These are phyloP conservation scores for Chrosomus eos DNA, from an alignment of 2,797 vertebrate species.

Conservation along the genomic window DNA sequence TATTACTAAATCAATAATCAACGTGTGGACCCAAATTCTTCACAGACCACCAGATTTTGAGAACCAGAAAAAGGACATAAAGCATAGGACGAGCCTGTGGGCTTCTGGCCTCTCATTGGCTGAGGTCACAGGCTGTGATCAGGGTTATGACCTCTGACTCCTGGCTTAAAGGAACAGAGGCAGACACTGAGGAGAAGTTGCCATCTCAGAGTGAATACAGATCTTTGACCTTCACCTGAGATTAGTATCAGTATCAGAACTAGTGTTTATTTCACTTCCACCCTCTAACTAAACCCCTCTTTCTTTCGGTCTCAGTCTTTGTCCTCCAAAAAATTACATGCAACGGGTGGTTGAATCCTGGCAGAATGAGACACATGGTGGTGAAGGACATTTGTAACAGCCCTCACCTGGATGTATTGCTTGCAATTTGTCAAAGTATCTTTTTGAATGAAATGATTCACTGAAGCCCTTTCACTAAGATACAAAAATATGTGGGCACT, in stretches of 20 bases:
- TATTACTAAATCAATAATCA: not conserved
- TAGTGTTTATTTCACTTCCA: constrained; percentile 68
- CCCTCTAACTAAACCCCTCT: constrained; percentile 53
- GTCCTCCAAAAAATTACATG: constrained; percentile 61
- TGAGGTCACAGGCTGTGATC: constrained; percentile 75
- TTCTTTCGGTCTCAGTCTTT: constrained; percentile 62
- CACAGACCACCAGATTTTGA: not conserved
- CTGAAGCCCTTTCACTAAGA: not conserved
- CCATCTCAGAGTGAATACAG: constrained; percentile 75
- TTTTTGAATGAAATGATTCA: constrained; percentile 1
- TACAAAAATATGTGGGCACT: not conserved
- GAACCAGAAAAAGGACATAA: not conserved
- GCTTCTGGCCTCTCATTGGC: constrained; percentile 74
- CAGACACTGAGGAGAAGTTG: constrained; percentile 71
- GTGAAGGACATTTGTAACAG: constrained; percentile 4
- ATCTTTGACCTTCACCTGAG: constrained; percentile 82
- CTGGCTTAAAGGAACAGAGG: constrained; percentile 71
- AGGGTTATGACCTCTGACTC: constrained; percentile 72
- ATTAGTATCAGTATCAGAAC: constrained; percentile 81
- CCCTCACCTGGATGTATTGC: not conserved
- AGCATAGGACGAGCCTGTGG: constrained; percentile 65
- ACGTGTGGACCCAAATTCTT: not conserved
- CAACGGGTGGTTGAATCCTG: constrained; percentile 49
- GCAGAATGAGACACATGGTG: constrained; percentile 46
- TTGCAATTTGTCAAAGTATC: not conserved